Conservation (phyloP, 2,888 invertebrate genomes). For the Xestia xanthographa region DNA sequence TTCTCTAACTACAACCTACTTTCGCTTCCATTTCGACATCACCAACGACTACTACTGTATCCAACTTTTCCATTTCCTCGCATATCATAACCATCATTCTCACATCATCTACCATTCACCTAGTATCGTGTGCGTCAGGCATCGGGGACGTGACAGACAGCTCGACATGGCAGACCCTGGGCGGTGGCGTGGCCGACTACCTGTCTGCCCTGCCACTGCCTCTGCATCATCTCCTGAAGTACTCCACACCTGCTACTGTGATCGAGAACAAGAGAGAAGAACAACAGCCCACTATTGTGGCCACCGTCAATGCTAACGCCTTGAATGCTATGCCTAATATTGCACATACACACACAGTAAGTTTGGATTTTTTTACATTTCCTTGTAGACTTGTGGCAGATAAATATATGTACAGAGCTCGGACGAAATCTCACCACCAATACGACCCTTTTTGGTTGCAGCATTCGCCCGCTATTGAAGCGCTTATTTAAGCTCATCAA, state of each 20-base stretch:
- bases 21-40: constrained; percentile 12
- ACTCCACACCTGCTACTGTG: constrained; percentile 91
- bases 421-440: too few species aligned
- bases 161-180: constrained; percentile 93
- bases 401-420: too few species aligned
- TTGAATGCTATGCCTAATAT: constrained; percentile 78
- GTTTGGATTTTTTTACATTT: constrained; percentile 28
- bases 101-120: constrained; percentile 45
- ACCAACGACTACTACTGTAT: neutral
- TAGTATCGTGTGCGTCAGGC: constrained; percentile 75
- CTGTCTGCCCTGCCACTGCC: constrained; percentile 95
- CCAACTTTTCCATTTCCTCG: too few species aligned
- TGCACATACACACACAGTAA: constrained; percentile 72
- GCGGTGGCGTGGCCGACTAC: constrained; percentile 96
- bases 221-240: constrained; percentile 95
- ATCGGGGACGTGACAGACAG: constrained; percentile 87
- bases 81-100: constrained; percentile 27
- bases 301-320: constrained; percentile 83
- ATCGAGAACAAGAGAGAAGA: constrained; percentile 94
- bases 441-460: too few species aligned
- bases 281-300: constrained; percentile 87
- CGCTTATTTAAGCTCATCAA: too few species aligned
- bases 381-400: too few species aligned
- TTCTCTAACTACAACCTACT: neutral
- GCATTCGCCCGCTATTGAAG: too few species aligned